Evolutionary conservation across 2,797 vertebrate species (phyloP).

Genomic region (Scolopax rusticola): DNA sequence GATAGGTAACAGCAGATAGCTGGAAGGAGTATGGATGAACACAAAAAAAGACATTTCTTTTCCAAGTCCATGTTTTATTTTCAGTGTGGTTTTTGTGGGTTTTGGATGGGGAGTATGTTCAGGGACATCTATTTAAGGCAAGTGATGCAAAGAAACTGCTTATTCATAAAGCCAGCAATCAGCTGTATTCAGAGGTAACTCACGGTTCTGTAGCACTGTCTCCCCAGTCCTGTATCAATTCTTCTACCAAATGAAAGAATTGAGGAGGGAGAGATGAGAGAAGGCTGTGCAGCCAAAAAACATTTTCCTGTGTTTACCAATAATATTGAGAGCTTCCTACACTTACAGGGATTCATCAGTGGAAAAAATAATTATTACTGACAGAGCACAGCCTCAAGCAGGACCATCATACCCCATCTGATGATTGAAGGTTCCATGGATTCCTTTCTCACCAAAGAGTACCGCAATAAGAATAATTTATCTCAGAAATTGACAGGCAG

Average conservation of each 20-base stretch:
- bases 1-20: neutral
- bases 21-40: neutral
- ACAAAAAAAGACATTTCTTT: neutral
- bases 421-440: neutral
- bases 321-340: neutral
- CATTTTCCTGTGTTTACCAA: neutral
- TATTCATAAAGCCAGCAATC: neutral
- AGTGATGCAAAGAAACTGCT: neutral
- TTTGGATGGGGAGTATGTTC: neutral
- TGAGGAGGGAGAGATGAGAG: neutral
- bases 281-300: neutral
- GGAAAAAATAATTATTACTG: neutral
- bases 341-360: neutral
- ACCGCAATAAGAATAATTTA: neutral
- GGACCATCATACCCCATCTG: neutral
- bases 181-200: neutral
- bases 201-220: neutral
- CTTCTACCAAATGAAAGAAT: accelerated
- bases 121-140: neutral
- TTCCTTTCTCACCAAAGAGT: neutral
- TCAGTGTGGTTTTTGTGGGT: neutral
- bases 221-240: neutral
- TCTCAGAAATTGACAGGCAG: neutral
- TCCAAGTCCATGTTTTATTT: neutral
- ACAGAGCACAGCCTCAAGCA: neutral